Base-by-base conservation (phyloP, 2,113 vertebrate genomes). In the Peromyscus maniculatus region DNA sequence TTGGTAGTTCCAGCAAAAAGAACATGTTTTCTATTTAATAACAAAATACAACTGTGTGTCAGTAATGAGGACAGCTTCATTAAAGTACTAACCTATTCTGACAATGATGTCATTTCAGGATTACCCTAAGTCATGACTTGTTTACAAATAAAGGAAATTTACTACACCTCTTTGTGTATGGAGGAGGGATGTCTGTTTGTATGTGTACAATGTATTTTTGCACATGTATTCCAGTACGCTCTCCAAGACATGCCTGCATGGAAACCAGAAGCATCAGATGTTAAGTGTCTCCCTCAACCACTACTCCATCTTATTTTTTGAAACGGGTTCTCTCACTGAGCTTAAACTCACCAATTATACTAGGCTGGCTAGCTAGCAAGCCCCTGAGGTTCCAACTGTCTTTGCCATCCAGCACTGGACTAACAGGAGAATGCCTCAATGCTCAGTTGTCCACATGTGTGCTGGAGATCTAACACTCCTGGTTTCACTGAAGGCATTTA, bases 31-130 rank as follows among this genome's bases (percentile, higher is more conserved):
- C 7, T 28, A 52, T 79, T 46, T 78, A 94, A 46, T 1, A 93
- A 89, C 36, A 77, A 91, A 57, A 90, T 17, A 3, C 9, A 77
- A 39, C 31, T 82, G 2, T 2, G 49, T n/a, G 33, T 75, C 10
- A 92, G 11, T 78, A 94, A 77, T 67, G 12, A 36, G 39, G 55
- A 67, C 6, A 80, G 10, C 62, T 94, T 83, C 64, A 84, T 55
- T 87, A 67, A 83, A 95, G 52, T 46, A 67, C 62, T 43, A 74
- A 69, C 10, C 88, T 89, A 52, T 86, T 15, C 83, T 96, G 57
- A 94, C 31, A 91, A 82, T 46, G 89, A 95, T n/a, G 91, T 89
- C 59, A 91, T 83, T 93, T 93, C 49, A 84, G 36, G 80, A 83
- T 92, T 52, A 64, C n/a, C 91, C 59, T 64, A 79, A 72, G 78